phyloP scores from a whole-genome alignment of 2,888 invertebrate genomes.

The Leptopterna dolabrata region DNA sequence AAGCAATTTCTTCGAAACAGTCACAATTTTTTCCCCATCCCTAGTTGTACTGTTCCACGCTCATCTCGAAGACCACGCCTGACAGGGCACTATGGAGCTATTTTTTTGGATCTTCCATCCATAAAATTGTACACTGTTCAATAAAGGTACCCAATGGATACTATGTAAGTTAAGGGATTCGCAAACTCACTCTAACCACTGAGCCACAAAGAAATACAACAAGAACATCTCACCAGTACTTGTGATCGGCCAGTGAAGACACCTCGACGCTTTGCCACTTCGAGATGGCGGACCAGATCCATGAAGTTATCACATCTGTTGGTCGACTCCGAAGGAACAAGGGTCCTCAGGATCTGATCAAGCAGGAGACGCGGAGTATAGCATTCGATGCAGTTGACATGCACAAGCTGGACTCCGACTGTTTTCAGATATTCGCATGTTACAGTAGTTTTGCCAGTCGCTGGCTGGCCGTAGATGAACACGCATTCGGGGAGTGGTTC shows the following conservation, averaged over 20 bases:
- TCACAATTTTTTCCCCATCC: too few species aligned
- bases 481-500: conserved; percentile 77
- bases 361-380: conserved; percentile 81
- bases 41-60: too few species aligned
- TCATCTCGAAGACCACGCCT: too few species aligned
- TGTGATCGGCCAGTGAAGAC: conserved; percentile 70
- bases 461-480: conserved; percentile 85
- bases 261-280: conserved; percentile 64
- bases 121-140: too few species aligned
- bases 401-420: conserved; percentile 72
- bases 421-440: conserved; percentile 72
- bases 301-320: conserved; percentile 77
- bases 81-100: too few species aligned
- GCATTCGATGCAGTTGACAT: conserved; percentile 85
- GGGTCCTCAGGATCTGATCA: conserved; percentile 70
- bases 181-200: too few species aligned
- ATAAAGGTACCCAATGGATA: too few species aligned
- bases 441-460: conserved; percentile 85
- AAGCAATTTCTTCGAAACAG: too few species aligned
- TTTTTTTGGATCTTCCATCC: too few species aligned
- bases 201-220: too few species aligned
- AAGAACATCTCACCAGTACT: conserved; percentile 68
- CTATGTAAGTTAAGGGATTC: too few species aligned
- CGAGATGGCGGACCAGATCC: conserved; percentile 71
- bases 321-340: conserved; percentile 12